Evolutionary conservation across 2,888 invertebrate genomes (phyloP), one percentile per base, ranked within the genome.

Genomic region (Athalia rosae): DNA sequence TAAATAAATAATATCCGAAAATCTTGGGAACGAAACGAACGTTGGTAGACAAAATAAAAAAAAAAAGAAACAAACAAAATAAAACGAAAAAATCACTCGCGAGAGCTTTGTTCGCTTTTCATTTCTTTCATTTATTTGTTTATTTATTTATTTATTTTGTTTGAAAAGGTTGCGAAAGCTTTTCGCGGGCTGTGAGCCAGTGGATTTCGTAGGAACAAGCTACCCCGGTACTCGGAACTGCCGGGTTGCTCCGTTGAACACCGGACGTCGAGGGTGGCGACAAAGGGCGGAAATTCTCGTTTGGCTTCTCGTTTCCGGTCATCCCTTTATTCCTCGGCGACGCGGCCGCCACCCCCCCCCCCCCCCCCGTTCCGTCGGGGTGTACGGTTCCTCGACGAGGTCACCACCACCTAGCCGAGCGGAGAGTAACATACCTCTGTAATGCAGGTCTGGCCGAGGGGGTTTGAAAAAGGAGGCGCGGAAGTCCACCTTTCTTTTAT

Each of bases 271-370:
- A 74, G 74, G 74, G 62, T 74, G 61, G 71, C 71, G 74, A 74
- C 74, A 74, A 74, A 74, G 61, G 74, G 61, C 62, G 74, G 74
- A 74, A 74, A 74, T 74, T 74, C 74, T 74, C 74, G 74, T 74
- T 74, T 74, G 74, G 61, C 73, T 73, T 73, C 47, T 7, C 13
- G 73, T 73, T 73, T 73, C 73, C 73, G 73, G 73, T 59, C 28
- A 61, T 13, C 66, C n/a, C 47, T 11, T 45, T 63, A 13, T 47
- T 9, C 67, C 53, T 53, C 11, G 15, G 7, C 71, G 45, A 71
- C n/a, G 71, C n/a, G n/a, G n/a, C n/a, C n/a, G n/a, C n/a, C n/a
- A n/a, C n/a, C n/a, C n/a, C n/a, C n/a, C n/a, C n/a, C n/a, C n/a
- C n/a, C n/a, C n/a, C n/a, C n/a, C n/a, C n/a, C n/a, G n/a, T n/a